These are phyloP conservation scores for Theonella swinhoei DNA, from an alignment of 37 sponge, comb jelly and placozoan genomes.

Conservation along the genomic window DNA sequence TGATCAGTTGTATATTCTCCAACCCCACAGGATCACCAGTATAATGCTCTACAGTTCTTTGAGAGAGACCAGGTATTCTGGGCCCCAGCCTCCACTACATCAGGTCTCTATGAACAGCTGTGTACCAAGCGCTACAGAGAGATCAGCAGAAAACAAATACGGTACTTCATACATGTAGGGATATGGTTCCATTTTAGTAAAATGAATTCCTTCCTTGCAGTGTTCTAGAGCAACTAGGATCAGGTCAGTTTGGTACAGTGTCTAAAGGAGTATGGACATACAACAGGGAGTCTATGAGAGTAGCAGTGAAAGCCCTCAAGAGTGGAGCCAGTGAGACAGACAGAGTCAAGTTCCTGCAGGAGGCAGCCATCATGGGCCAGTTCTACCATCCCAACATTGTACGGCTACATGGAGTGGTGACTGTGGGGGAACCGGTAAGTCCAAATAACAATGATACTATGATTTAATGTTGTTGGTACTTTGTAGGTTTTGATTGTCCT, in stretches of 20 bases:
- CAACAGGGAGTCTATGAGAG: slow-evolving; percentile 6
- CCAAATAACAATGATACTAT: too few species aligned
- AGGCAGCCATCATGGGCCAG: slow-evolving; percentile 83
- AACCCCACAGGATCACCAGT: not conserved
- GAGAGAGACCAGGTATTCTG: slow-evolving; percentile 40
- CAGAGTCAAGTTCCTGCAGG: slow-evolving; percentile 74
- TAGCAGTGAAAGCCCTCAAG: slow-evolving; percentile 70
- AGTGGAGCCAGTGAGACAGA: slow-evolving; percentile 5
- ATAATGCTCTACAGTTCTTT: slow-evolving; percentile 40
- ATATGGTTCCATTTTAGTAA: too few species aligned
- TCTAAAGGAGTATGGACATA: slow-evolving; percentile 59
- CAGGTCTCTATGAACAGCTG: slow-evolving; percentile 51
- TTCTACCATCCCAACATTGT: slow-evolving; percentile 75
- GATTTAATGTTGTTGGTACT: not conserved
- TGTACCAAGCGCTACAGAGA: slow-evolving; percentile 53
- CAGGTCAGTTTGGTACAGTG: slow-evolving; percentile 79
- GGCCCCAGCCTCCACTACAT: slow-evolving; percentile 57
- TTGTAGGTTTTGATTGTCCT: slow-evolving; percentile 46
- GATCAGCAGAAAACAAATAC: slow-evolving; percentile 25
- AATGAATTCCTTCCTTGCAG: slow-evolving; percentile 7
- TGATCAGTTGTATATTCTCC: not conserved
- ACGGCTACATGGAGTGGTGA: slow-evolving; percentile 72
- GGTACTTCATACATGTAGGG: not conserved
- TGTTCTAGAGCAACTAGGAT: slow-evolving; percentile 41
- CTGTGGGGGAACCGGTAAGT: slow-evolving; percentile 57